These are phyloP conservation scores for Spodoptera frugiperda DNA, from an alignment of 1,140 invertebrate genomes.

Conservation along the genomic window DNA sequence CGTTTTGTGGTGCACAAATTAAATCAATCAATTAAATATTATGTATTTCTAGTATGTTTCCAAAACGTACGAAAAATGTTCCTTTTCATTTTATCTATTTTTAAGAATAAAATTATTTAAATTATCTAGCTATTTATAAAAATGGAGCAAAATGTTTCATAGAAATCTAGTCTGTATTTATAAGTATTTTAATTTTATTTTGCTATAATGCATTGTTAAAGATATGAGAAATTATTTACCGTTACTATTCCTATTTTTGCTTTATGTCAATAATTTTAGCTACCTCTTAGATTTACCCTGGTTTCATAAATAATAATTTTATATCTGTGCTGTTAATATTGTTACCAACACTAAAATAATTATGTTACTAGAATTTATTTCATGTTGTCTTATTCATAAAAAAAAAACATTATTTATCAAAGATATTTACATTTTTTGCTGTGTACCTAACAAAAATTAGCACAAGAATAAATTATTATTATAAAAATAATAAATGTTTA, in stretches of 20 bases:
- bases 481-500: slow-evolving; percentile 24
- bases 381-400: neutral
- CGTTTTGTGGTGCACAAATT: slow-evolving; percentile 43
- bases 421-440: neutral
- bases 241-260: too few species aligned
- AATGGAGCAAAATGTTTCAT: too few species aligned
- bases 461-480: slow-evolving; percentile 35
- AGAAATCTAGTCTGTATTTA: too few species aligned
- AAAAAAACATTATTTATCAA: neutral
- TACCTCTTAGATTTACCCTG: too few species aligned
- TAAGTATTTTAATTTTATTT: too few species aligned
- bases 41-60: slow-evolving; percentile 35
- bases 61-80: slow-evolving; percentile 29
- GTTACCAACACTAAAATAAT: neutral
- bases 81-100: slow-evolving; percentile 11
- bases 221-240: too few species aligned
- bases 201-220: too few species aligned
- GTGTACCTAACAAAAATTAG: slow-evolving; percentile 28
- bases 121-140: too few species aligned
- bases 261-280: too few species aligned
- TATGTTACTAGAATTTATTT: neutral
- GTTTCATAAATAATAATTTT: too few species aligned
- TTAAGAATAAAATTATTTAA: neutral
- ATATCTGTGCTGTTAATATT: too few species aligned
- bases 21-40: slow-evolving; percentile 25